Percentiles rank a stretch among this genome's conserved stretches.
These are phyloP conservation scores for Apantesis nais DNA, from an alignment of 2,888 invertebrate species.

Conservation along the genomic window DNA sequence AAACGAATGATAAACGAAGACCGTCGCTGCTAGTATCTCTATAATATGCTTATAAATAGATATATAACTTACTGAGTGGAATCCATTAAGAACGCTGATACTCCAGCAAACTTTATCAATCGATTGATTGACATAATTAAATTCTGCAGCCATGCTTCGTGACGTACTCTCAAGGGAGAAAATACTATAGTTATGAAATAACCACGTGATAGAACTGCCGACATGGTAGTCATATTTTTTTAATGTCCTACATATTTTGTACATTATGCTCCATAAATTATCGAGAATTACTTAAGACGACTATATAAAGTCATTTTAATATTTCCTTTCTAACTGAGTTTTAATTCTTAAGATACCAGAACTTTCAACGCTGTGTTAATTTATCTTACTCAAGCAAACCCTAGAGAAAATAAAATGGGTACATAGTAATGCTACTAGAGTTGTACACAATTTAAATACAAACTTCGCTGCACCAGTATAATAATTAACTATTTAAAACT, in stretches of 20 bases:
- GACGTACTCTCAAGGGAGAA: slow-evolving; percentile 7
- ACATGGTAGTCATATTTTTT: neutral
- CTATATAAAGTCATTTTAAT: too few species aligned
- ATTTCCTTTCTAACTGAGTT: too few species aligned
- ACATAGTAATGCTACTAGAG: slow-evolving; percentile 3
- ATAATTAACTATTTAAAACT: slow-evolving; percentile 14
- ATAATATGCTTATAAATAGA: slow-evolving; percentile 9
- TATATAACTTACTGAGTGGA: slow-evolving; percentile 13
- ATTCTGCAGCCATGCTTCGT: slow-evolving; percentile 27
- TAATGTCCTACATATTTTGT: neutral
- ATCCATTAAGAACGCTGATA: slow-evolving; percentile 45
- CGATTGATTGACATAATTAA: slow-evolving; percentile 42
- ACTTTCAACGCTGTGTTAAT: neutral
- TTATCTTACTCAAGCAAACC: slow-evolving; percentile 1
- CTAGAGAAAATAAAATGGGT: slow-evolving; percentile 2
- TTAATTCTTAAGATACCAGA: too few species aligned
- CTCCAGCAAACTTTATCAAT: slow-evolving; percentile 49
- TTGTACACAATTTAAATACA: slow-evolving; percentile 4
- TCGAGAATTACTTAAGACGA: too few species aligned
- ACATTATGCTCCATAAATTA: neutral
- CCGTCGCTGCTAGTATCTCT: slow-evolving; percentile 29
- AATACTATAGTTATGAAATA: neutral
- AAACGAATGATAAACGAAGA: too few species aligned
- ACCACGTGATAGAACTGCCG: neutral
- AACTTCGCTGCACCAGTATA: neutral